Base-by-base conservation (phyloP, 2,888 invertebrate genomes). In the Merodon equestris region DNA sequence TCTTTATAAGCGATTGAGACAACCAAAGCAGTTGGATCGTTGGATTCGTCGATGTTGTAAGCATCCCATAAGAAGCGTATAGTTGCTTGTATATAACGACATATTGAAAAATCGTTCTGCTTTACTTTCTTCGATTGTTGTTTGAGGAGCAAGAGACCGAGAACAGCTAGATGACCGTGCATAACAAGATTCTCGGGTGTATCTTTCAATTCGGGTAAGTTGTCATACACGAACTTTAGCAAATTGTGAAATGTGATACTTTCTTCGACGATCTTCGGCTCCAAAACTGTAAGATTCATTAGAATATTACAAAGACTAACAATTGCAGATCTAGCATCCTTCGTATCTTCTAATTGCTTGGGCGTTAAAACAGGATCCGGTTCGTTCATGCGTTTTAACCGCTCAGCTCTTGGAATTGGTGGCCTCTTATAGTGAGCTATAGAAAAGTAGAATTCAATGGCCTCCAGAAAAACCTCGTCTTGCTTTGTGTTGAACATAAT, bases 31-130 rank as follows among this genome's bases (percentile, higher is more conserved):
- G 92, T 93, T 0, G 94, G 94, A 86, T 96, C 95, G 86, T 94
- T 95, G 12, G 95, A 94, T 86, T 97, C 96, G 86, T 97, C 97
- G 71, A 96, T 93, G 85, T 92, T 95, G 87, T 96, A 96, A 0
- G 97, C 97, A 89, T 97, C 96, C 97, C 97, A 97, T 1, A 97
- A 90, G 87, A 97, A 97, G 82, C 96, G 91, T 79, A 97, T 96
- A 13, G 96, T 96, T 1, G 95, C 94, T 86, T 96, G 95, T 81
- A 96, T 95, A 85, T 96, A 97, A 57, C 96, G 93, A 85, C 96
- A 96, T 83, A 96, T 96, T 12, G 96, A 94, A 86, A 95, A 95
- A 86, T 96, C 96, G 87, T 96, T 95, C 86, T 96, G 95, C 86
- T 95, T 96, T 0, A 96, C 93, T 86, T 93, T 93, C 83, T 92